Evolutionary conservation across 2,797 vertebrate species (phyloP).

Genomic region (Nannoperca obscura): DNA sequence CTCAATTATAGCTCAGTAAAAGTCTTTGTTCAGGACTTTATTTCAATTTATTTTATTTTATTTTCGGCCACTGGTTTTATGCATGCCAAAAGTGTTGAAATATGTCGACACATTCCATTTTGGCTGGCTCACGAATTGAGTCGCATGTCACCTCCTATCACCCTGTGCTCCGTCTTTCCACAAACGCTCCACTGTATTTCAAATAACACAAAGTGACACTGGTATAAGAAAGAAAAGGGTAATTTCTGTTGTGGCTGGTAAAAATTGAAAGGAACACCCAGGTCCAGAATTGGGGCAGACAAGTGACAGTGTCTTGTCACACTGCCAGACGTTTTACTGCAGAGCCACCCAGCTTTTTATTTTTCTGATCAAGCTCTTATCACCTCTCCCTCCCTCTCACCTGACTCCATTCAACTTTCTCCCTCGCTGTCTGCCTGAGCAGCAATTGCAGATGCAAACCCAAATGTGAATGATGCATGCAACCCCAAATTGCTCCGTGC

Average conservation of each 20-base stretch:
- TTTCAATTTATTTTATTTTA: neutral
- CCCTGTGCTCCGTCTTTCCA: neutral
- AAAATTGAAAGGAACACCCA: constrained; percentile 10
- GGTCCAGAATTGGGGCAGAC: constrained; percentile 8
- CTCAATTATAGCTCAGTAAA: neutral
- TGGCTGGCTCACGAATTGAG: neutral
- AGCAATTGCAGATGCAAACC: constrained; percentile 14
- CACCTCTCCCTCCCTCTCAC: neutral
- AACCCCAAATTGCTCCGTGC: no score
- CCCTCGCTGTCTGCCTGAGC: neutral
- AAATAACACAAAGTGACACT: neutral
- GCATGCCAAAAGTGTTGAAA: neutral
- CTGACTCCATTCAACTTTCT: constrained; percentile 16
- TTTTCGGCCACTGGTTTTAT: neutral
- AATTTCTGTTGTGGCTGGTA: neutral
- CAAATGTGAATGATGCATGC: neutral
- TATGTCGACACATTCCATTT: neutral
- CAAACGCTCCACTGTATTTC: neutral
- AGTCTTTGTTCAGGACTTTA: neutral
- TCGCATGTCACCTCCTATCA: neutral
- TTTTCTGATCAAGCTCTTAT: constrained; percentile 39
- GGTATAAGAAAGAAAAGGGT: neutral
- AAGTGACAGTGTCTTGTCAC: neutral
- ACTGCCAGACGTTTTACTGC: constrained; percentile 16
- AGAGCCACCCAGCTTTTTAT: constrained; percentile 55